Percentiles rank a stretch among this genome's conserved stretches.
Conservation (phyloP, 2,113 vertebrate species). For the Motacilla tschutschensis region DNA sequence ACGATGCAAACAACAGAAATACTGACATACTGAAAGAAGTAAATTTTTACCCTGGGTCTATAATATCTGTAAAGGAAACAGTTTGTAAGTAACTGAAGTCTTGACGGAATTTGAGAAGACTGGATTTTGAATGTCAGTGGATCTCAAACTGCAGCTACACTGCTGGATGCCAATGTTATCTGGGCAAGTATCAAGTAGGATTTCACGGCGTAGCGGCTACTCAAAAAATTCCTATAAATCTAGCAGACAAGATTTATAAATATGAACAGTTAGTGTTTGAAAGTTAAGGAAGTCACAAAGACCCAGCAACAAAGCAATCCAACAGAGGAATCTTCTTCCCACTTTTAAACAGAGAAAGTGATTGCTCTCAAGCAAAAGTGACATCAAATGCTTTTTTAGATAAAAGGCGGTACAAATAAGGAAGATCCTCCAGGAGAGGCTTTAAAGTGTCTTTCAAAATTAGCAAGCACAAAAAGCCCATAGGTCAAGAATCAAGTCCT, state of each 20-base stretch:
- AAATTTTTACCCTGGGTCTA: neutral
- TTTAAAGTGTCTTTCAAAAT: conserved; percentile 42
- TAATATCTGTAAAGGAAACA: neutral
- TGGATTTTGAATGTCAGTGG: neutral
- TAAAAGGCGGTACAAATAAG: conserved; percentile 38
- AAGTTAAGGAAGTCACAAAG: conserved; percentile 42
- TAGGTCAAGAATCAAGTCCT: conserved; percentile 19
- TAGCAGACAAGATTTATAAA: conserved; percentile 31
- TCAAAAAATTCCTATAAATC: conserved; percentile 3
- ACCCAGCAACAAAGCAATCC: conserved; percentile 33
- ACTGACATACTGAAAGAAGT: neutral
- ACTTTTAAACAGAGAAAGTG: conserved; percentile 19
- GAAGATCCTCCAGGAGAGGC: neutral
- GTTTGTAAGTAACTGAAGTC: neutral
- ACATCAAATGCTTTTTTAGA: conserved; percentile 46
- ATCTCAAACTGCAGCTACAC: neutral
- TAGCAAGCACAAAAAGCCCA: conserved; percentile 21
- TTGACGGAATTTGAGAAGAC: neutral
- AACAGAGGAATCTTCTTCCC: conserved; percentile 40
- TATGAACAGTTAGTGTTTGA: conserved; percentile 30
- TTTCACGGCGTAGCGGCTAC: neutral
- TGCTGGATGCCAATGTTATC: neutral
- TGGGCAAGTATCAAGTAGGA: neutral
- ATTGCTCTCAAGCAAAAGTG: conserved; percentile 37
- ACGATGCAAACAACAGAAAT: neutral